Percentiles rank a stretch among this genome's conserved stretches.
These are phyloP conservation scores for Drosophila demipolita DNA, from an alignment of 2,888 invertebrate genomes.

Conservation along the genomic window DNA sequence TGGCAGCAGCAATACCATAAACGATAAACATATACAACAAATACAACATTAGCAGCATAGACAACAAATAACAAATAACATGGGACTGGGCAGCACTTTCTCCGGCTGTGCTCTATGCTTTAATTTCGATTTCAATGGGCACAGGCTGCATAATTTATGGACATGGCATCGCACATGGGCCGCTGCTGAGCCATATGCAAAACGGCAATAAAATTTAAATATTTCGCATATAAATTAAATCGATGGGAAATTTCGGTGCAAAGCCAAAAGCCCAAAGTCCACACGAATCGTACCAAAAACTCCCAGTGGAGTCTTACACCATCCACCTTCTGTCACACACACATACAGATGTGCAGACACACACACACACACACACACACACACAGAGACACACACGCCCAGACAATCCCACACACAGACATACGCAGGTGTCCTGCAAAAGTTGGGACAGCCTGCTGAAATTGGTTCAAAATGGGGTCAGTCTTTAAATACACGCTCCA, in stretches of 20 bases:
- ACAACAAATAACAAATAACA: constrained; percentile 23
- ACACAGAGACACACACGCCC: too few relatives aligned
- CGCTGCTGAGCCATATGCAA: constrained; percentile 63
- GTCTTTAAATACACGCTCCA: background rate
- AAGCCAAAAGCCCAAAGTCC: constrained; percentile 47
- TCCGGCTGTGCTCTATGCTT: constrained; percentile 37
- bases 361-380: background rate
- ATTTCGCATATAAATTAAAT: constrained; percentile 78
- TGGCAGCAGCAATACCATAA: constrained; percentile 17
- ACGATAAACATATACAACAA: constrained; percentile 25
- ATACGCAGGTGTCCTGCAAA: constrained; percentile 7
- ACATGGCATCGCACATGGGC: constrained; percentile 37
- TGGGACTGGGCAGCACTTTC: constrained; percentile 39
- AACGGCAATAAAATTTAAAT: constrained; percentile 78
- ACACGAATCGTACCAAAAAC: constrained; percentile 16
- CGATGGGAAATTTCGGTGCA: constrained; percentile 70
- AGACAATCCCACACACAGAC: background rate
- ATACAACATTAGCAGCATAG: constrained; percentile 15
- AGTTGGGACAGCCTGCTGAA: constrained; percentile 5
- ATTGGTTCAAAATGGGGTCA: constrained; percentile 4
- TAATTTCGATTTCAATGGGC: constrained; percentile 71
- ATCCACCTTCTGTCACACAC: constrained; percentile 11
- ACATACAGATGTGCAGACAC: constrained; percentile 2
- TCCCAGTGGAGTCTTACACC: constrained; percentile 46
- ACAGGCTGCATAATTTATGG: constrained; percentile 69